These are phyloP conservation scores for Poeciliopsis turneri DNA, from an alignment of 2,797 vertebrate genomes.

Conservation along the genomic window DNA sequence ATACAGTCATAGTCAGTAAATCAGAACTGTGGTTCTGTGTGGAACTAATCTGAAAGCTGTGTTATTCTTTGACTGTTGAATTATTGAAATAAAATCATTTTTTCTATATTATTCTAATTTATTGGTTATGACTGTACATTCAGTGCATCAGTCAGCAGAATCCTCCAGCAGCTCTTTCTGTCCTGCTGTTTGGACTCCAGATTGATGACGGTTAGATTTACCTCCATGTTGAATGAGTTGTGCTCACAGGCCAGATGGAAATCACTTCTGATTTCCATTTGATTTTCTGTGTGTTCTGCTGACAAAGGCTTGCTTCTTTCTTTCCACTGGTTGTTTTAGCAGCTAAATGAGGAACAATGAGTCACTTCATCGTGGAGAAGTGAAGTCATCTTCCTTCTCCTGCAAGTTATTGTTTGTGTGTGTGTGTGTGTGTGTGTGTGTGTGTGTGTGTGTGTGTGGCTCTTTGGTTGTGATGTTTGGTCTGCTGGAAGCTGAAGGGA, in stretches of 20 bases:
- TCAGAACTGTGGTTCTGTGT: background rate
- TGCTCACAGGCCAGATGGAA: background rate
- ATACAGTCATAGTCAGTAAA: background rate
- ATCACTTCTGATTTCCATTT: conserved; percentile 35
- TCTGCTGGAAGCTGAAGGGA: conserved; percentile 20
- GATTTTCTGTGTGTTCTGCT: conserved; percentile 41
- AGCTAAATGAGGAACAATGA: conserved; percentile 65
- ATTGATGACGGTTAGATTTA: background rate
- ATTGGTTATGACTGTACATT: background rate
- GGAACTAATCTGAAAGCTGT: background rate
- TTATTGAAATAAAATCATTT: background rate
- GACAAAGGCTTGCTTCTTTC: conserved; percentile 34
- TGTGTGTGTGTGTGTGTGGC: background rate
- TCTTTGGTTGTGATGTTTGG: conserved; percentile 51
- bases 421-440: background rate
- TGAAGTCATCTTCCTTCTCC: conserved; percentile 70
- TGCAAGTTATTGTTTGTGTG: conserved; percentile 46
- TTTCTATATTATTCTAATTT: background rate
- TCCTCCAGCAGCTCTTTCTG: background rate
- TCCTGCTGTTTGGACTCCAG: background rate
- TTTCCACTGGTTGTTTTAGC: conserved; percentile 40
- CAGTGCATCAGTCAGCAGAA: conserved; percentile 18
- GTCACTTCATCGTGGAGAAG: conserved; percentile 62
- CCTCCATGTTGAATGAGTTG: conserved; percentile 1
- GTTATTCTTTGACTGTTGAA: background rate